Evolutionary conservation across 1,140 invertebrate species (phyloP), one percentile per base, ranked within the genome.

Genomic region (Philopotamus ludificatus): DNA sequence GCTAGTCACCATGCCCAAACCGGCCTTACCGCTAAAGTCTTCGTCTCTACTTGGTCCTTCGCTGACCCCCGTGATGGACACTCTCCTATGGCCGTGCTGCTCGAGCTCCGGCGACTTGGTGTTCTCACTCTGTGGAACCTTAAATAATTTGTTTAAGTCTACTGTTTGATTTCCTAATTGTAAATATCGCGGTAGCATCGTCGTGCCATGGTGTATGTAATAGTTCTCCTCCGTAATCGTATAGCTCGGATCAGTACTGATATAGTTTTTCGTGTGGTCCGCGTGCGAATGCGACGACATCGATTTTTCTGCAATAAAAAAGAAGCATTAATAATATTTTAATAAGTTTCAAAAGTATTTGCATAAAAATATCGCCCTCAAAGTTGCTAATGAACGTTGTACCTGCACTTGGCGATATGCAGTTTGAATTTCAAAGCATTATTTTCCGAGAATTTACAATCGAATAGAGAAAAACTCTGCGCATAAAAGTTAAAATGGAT

Each of bases 121-220:
- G n/a, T 63, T 42, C 39, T 72, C 70, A 0, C 75, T 72, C 57
- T 76, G 78, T 3, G 79, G 78, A 7, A 81, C 77, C 74, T 78
- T 79, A 67, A 81, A 81, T 0, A 77, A 69, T 53, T 79, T 81
- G 0, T 77, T 79, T 63, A 77, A 75, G 58, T 81, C 79, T 12
- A 81, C 79, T 3, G 79, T 81, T 2, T 77, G 79, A 70, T 81
- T 81, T 22, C 79, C 79, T 8, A 81, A 74, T 18, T 73, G 72
- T 3, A 81, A 70, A 74, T 79, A 77, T 10, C 78, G 72, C 9
- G 78, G 77, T 10, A 70, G 18, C 61, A 66, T 70, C 22, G 68
- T 66, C 22, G 60, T 66, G 41, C 63, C 67, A 4, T 51, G 25
- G 23, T 69, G 45, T 21, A 22, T 21, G 18, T 57, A 34, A 10